These are phyloP conservation scores for Ascidia mentula DNA, from an alignment of 23 tunicate genomes.

Conservation along the genomic window DNA sequence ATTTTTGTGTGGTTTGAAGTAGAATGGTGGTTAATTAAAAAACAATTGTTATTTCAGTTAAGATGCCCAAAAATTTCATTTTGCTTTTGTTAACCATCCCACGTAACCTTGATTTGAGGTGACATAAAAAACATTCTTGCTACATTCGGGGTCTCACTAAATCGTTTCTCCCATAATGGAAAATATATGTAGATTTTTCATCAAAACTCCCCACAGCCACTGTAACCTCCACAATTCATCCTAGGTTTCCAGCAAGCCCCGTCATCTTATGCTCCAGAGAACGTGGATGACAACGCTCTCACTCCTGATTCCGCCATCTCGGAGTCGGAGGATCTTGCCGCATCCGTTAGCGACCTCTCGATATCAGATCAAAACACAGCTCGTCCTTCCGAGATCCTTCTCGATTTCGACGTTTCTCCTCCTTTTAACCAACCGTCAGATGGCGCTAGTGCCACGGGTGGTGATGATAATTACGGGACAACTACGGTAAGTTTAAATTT, in stretches of 20 bases:
- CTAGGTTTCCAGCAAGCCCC: constrained; percentile 52
- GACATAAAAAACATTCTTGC: too few relatives aligned
- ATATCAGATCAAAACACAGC: background rate
- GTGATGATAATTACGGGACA: background rate
- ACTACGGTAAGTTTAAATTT: constrained; percentile 2
- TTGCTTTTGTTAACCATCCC: too few relatives aligned
- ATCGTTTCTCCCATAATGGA: too few relatives aligned
- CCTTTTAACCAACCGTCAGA: background rate
- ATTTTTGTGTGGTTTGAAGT: too few relatives aligned
- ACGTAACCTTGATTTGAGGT: too few relatives aligned
- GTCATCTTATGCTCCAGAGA: constrained; percentile 24
- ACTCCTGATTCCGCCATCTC: constrained; percentile 5
- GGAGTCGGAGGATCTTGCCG: background rate
- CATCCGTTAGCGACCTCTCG: constrained; percentile 32
- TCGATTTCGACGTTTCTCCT: constrained; percentile 43
- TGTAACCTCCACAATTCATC: too few relatives aligned
- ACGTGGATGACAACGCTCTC: background rate
- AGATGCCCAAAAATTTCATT: too few relatives aligned
- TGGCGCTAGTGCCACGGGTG: background rate
- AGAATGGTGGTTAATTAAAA: too few relatives aligned
- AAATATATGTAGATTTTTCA: too few relatives aligned
- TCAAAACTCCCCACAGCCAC: too few relatives aligned
- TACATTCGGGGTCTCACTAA: too few relatives aligned
- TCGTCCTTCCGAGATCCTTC: constrained; percentile 28
- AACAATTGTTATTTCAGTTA: too few relatives aligned